phyloP scores from a whole-genome alignment of 2,888 invertebrate genomes.

The Plusia festucae region DNA sequence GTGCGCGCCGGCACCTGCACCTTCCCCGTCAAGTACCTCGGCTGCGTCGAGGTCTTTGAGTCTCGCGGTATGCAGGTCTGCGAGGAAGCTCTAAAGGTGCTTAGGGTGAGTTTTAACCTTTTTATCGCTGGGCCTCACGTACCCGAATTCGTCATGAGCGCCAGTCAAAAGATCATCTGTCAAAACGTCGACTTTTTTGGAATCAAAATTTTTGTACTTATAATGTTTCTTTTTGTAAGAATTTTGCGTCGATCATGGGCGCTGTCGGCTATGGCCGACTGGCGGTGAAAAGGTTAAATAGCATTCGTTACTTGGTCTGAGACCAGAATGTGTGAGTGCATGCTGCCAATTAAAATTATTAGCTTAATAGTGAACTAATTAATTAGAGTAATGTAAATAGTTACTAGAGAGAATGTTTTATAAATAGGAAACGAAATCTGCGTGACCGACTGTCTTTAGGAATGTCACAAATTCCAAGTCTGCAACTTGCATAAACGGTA shows the following conservation, averaged over 20 bases:
- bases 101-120: slow-evolving; percentile 92
- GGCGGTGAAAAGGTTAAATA: slow-evolving; percentile 54
- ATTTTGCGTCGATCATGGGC: slow-evolving; percentile 42
- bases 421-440: slow-evolving; percentile 27
- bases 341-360: slow-evolving; percentile 32
- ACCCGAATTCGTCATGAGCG: slow-evolving; percentile 39
- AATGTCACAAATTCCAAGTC: slow-evolving; percentile 35
- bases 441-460: slow-evolving; percentile 20
- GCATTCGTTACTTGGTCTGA: slow-evolving; percentile 33
- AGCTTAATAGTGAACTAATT: slow-evolving; percentile 41
- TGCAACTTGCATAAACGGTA: slow-evolving; percentile 36
- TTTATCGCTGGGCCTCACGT: slow-evolving; percentile 44
- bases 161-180: slow-evolving; percentile 35
- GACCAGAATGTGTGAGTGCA: slow-evolving; percentile 46
- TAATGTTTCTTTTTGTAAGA: slow-evolving; percentile 26
- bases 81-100: slow-evolving; percentile 99
- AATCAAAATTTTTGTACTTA: slow-evolving; percentile 19
- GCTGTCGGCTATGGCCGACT: slow-evolving; percentile 54
- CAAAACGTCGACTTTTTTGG: slow-evolving; percentile 22
- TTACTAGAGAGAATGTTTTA: slow-evolving; percentile 19
- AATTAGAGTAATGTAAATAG: slow-evolving; percentile 21
- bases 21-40: slow-evolving; percentile 99
- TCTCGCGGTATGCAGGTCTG: slow-evolving; percentile 99
- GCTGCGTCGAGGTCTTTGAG: slow-evolving; percentile 99
- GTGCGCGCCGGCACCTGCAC: slow-evolving; percentile 98